Conservation (phyloP, 2,888 invertebrate species). For the Noctuana brunneofusca region DNA sequence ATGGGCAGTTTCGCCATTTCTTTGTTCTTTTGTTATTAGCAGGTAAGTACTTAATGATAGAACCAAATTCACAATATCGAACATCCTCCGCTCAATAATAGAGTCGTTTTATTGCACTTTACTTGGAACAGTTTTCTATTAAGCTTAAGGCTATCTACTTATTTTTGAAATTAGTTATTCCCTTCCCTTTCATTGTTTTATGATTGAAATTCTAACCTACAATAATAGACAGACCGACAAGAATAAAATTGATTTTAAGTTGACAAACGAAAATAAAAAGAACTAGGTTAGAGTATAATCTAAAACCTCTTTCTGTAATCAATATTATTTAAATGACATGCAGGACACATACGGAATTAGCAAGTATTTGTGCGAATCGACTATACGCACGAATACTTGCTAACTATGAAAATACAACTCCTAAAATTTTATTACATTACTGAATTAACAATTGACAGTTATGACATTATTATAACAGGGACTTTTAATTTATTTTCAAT, state of each 20-base stretch:
- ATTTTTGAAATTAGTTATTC: slow-evolving; percentile 1
- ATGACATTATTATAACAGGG: not conserved
- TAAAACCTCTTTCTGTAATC: too few species aligned
- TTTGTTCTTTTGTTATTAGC: slow-evolving; percentile 19
- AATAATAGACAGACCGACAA: not conserved
- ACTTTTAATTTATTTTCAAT: slow-evolving; percentile 24
- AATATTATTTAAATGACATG: too few species aligned
- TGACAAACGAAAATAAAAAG: not conserved
- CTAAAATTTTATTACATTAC: not conserved
- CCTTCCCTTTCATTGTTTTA: not conserved
- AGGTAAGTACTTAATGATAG: slow-evolving; percentile 1
- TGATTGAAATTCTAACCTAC: not conserved
- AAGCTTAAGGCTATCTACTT: not conserved
- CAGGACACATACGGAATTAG: too few species aligned
- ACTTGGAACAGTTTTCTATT: not conserved
- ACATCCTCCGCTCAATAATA: slow-evolving; percentile 4
- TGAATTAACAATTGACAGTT: not conserved
- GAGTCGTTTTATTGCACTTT: slow-evolving; percentile 6
- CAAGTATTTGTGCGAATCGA: too few species aligned
- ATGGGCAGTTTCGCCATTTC: slow-evolving; percentile 22
- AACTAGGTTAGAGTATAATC: too few species aligned
- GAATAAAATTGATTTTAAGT: not conserved
- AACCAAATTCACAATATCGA: slow-evolving; percentile 10
- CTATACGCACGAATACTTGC: too few species aligned
- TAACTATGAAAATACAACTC: too few species aligned